These are phyloP conservation scores for Misgurnus anguillicaudatus DNA, from an alignment of 2,113 vertebrate genomes.

Conservation along the genomic window DNA sequence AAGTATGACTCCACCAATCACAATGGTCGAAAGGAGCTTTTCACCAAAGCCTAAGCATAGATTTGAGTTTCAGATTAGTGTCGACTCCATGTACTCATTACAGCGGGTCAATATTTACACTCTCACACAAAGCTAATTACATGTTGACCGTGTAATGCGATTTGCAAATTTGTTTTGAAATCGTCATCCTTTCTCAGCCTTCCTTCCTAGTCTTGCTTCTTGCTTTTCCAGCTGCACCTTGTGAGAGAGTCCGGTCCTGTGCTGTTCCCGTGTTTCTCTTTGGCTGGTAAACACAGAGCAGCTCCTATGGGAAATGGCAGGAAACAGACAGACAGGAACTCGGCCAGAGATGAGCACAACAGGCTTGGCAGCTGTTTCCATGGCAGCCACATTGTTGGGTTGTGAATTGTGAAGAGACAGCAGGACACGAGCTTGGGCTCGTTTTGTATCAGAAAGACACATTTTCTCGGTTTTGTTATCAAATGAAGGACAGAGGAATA, in stretches of 20 bases:
- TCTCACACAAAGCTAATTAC: conserved; percentile 50
- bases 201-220: conserved; percentile 9
- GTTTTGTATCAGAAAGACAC: conserved; percentile 29
- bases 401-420: conserved; percentile 37
- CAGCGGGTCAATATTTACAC: conserved; percentile 53
- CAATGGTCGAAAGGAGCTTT: background rate
- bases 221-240: conserved; percentile 32
- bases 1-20: background rate
- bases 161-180: conserved; percentile 49
- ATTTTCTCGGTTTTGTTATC: conserved; percentile 37
- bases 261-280: conserved; percentile 30
- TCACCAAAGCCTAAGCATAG: conserved; percentile 42
- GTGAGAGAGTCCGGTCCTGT: conserved; percentile 27
- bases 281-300: conserved; percentile 40
- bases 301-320: conserved; percentile 47
- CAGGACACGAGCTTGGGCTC: conserved; percentile 12
- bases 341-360: conserved; percentile 47
- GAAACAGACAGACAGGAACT: conserved; percentile 50
- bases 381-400: conserved; percentile 42
- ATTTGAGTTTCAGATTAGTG: conserved; percentile 49
- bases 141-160: conserved; percentile 47
- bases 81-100: conserved; percentile 52
- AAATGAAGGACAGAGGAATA: background rate
- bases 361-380: conserved; percentile 47
- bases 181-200: conserved; percentile 40